phyloP scores from a whole-genome alignment of 2,888 invertebrate species.

The Cyrtodaria siliqua region DNA sequence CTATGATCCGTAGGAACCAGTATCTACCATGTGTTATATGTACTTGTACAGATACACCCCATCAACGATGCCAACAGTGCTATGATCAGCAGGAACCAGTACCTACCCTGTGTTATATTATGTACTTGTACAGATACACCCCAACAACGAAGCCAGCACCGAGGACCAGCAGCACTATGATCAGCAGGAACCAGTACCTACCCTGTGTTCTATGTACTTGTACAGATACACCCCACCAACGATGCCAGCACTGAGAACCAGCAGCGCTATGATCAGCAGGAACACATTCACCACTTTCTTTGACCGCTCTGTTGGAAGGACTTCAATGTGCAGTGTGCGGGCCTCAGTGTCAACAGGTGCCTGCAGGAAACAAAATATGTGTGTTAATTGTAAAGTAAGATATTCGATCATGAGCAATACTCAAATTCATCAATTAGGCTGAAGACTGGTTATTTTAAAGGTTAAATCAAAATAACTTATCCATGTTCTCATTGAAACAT shows the following conservation, averaged over 20 bases:
- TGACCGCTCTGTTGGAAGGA: conserved; percentile 28
- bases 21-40: conserved; percentile 88
- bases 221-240: conserved; percentile 92
- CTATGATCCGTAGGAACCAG: too few species aligned
- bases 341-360: conserved; percentile 18
- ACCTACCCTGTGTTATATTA: conserved; percentile 88
- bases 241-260: conserved; percentile 91
- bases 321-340: conserved; percentile 37
- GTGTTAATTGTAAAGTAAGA: too few species aligned
- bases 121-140: conserved; percentile 93
- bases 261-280: conserved; percentile 90
- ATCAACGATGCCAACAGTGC: conserved; percentile 89
- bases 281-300: conserved; percentile 87
- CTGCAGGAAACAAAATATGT: too few species aligned
- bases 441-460: too few species aligned
- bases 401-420: too few species aligned
- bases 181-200: too few species aligned
- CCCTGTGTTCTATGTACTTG: conserved; percentile 89
- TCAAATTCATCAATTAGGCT: too few species aligned
- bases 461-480: too few species aligned
- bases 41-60: conserved; percentile 93
- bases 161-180: too few species aligned
- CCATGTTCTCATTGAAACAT: too few species aligned
- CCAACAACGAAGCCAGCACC: too few species aligned
- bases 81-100: conserved; percentile 90